Conservation (phyloP, 2,113 vertebrate genomes). For the Odocoileus virginianus region DNA sequence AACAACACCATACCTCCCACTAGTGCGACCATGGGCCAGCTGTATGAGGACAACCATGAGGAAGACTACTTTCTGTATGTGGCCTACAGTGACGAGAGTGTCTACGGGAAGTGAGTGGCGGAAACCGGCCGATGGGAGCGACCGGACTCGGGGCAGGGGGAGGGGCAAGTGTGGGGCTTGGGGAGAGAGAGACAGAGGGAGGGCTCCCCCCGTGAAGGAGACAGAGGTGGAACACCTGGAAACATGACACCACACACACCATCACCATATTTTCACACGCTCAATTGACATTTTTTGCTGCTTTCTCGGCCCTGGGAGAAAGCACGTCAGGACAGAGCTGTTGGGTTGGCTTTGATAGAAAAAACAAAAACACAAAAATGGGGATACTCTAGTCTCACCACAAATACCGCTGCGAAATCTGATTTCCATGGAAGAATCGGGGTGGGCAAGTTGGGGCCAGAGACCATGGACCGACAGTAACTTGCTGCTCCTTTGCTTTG, state of each 20-base stretch:
- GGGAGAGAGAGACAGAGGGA: slow-evolving; percentile 45
- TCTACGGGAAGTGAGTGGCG: slow-evolving; percentile 91
- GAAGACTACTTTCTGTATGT: slow-evolving; percentile 98
- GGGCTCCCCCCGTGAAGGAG: slow-evolving; percentile 65
- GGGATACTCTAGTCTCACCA: not conserved
- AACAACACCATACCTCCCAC: slow-evolving; percentile 98
- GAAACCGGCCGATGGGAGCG: slow-evolving; percentile 55
- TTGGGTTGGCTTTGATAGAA: not conserved
- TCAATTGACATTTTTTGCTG: slow-evolving; percentile 68
- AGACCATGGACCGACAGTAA: not conserved
- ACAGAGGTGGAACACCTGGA: slow-evolving; percentile 71
- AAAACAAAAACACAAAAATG: not conserved
- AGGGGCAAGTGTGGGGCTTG: slow-evolving; percentile 52
- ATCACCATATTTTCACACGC: slow-evolving; percentile 73
- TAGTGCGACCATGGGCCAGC: slow-evolving; percentile 93
- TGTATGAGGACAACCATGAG: slow-evolving; percentile 99
- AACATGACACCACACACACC: slow-evolving; percentile 68
- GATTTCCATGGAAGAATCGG: not conserved
- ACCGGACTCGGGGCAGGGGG: slow-evolving; percentile 61
- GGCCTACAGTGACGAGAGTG: slow-evolving; percentile 98
- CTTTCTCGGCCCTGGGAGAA: slow-evolving; percentile 70
- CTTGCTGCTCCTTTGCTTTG: not conserved
- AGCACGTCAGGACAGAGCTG: slow-evolving; percentile 40
- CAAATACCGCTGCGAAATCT: not conserved
- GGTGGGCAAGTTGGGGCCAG: not conserved